Base-by-base conservation (phyloP, 35 echinoderm and acorn worm species). In the Strongylocentrotus purpuratus region DNA sequence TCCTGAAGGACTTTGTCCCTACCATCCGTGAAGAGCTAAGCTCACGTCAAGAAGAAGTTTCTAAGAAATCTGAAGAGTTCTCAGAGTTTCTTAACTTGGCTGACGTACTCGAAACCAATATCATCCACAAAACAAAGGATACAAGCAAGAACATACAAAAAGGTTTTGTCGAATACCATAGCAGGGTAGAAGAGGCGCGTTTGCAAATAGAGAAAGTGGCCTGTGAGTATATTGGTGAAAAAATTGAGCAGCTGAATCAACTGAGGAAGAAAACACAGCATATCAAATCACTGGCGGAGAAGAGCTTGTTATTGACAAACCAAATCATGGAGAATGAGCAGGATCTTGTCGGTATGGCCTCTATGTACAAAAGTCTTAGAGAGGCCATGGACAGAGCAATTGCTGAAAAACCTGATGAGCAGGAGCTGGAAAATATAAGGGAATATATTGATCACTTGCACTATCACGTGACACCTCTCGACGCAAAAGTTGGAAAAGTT, bases 311-410 rank as follows among this genome's bases (percentile, higher is more conserved):
- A 4, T 9, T 93, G 45, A 93, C 91, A 9, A 7, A 93, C 10
- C 45, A 93, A 93, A 58, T 93, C 18, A 25, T 93, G 6, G 91
- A 93, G 46, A 93, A 93, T 93, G 91, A 47, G 46, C 46, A 58
- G 31, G 91, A 93, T 93, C 91, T 93, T 93, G 45, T 50, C 45
- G 91, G 91, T 14, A 22, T 58, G 48, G 45, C 48, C 31, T 93
- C 91, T 31, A 93, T 93, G 48, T 93, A 93, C 48, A 93, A 58
- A 46, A 93, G 91, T 58, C 48, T 93, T 47, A 33, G 48, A 58
- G 91, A 93, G 28, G 91, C 91, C 48, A 93, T 93, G 91, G 91
- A 93, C 48, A 47, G 91, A 58, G 45, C 91, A 13, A 28, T 93
- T 13, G 45, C 91, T 31, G 91, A 93, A n/a, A 93, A 93, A 58